Conservation (phyloP, 2,797 vertebrate genomes). For the Loriculus beryllinus region DNA sequence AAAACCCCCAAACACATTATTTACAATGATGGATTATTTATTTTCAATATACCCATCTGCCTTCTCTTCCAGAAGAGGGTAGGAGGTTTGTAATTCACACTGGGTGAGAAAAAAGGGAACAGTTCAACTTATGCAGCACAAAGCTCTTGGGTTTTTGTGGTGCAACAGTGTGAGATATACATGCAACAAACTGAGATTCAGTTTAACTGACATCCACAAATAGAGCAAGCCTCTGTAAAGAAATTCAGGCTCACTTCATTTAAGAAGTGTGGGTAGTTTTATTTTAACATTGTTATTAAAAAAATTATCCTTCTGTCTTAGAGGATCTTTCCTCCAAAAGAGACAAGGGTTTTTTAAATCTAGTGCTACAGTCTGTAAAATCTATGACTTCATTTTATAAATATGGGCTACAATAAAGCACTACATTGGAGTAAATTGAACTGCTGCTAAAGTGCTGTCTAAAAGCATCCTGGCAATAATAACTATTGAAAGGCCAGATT, state of each 20-base stretch:
- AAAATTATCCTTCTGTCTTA: background rate
- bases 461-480: slow-evolving; percentile 20
- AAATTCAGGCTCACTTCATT: background rate
- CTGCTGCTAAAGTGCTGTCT: slow-evolving; percentile 25
- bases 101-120: background rate
- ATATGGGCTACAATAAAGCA: background rate
- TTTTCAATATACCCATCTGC: background rate
- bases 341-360: background rate
- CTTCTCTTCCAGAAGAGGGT: background rate
- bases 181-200: background rate
- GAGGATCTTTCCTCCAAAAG: background rate
- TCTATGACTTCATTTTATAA: slow-evolving; percentile 1
- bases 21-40: background rate
- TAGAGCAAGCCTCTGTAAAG: background rate
- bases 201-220: background rate
- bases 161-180: background rate
- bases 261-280: background rate
- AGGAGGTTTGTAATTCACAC: background rate
- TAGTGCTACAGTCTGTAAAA: slow-evolving; percentile 5
- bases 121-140: background rate
- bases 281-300: background rate
- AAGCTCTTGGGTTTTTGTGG: background rate
- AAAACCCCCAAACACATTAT: background rate
- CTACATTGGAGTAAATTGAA: slow-evolving; percentile 26
- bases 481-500: slow-evolving; percentile 17